Evolutionary conservation across 2,113 vertebrate species (phyloP).

Genomic region (Corydoras sp.): DNA sequence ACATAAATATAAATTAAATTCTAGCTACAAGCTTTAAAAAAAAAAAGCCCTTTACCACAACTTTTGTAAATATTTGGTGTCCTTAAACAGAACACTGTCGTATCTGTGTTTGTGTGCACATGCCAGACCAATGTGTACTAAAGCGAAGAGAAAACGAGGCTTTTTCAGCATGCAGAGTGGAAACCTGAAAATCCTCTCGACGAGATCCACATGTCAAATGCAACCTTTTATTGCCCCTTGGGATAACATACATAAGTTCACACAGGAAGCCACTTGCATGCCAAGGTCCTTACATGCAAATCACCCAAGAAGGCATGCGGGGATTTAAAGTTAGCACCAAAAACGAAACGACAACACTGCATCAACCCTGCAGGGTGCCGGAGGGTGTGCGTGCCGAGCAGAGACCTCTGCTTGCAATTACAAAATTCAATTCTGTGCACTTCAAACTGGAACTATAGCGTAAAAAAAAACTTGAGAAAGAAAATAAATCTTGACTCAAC

Average conservation of each 20-base stretch:
- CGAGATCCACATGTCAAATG: slow-evolving; percentile 15
- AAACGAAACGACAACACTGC: slow-evolving; percentile 20
- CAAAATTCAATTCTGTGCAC: not conserved
- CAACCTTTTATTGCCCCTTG: slow-evolving; percentile 8
- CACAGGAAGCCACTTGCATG: slow-evolving; percentile 30
- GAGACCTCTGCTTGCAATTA: too few species aligned
- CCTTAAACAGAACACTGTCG: too few species aligned
- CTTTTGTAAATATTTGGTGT: too few species aligned
- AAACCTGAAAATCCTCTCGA: slow-evolving; percentile 15
- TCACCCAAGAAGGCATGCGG: not conserved
- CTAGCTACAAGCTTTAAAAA: too few species aligned
- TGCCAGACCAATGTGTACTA: too few species aligned
- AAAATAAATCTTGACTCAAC: too few species aligned
- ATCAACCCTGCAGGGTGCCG: not conserved
- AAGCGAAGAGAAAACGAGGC: too few species aligned
- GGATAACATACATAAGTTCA: not conserved
- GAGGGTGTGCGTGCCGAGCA: not conserved
- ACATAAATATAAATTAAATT: too few species aligned
- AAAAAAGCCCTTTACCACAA: too few species aligned
- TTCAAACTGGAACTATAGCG: not conserved
- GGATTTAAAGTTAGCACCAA: slow-evolving; percentile 25
- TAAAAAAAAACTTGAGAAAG: too few species aligned
- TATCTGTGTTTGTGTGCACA: too few species aligned
- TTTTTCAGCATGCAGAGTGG: not conserved
- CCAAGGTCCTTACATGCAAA: slow-evolving; percentile 30